A percentile compares a stretch with the other conserved stretches of the same genome.
phyloP scores from a whole-genome alignment of 2,113 vertebrate genomes.

The Rhea pennata region DNA sequence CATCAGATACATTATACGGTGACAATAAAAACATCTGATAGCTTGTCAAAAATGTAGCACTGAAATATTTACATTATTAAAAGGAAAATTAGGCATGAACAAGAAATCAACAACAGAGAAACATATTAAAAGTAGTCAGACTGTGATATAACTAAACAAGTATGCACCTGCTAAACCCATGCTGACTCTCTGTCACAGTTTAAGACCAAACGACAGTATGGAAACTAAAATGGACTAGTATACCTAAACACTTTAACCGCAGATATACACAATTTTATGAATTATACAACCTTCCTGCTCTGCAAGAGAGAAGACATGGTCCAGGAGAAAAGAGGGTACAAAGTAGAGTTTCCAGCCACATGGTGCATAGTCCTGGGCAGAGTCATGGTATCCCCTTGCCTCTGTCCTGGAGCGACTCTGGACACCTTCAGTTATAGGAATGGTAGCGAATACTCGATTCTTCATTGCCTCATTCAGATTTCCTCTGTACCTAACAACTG shows the following conservation, averaged over 20 bases:
- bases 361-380: not conserved
- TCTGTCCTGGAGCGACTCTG: not conserved
- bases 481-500: not conserved
- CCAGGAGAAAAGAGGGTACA: not conserved
- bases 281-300: not conserved
- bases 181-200: not conserved
- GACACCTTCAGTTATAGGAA: not conserved
- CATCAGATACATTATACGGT: not conserved
- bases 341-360: not conserved
- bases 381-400: too few relatives aligned
- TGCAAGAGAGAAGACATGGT: not conserved
- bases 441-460: not conserved
- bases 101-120: not conserved
- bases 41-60: not conserved
- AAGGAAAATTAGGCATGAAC: not conserved
- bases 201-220: not conserved
- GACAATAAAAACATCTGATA: not conserved
- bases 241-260: not conserved
- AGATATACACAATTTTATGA: not conserved
- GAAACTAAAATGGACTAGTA: not conserved
- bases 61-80: not conserved
- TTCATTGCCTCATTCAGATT: not conserved
- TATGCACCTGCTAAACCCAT: not conserved
- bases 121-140: not conserved
- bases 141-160: not conserved